Conservation (phyloP, 1,140 invertebrate species). For the Heliothis subflexa region DNA sequence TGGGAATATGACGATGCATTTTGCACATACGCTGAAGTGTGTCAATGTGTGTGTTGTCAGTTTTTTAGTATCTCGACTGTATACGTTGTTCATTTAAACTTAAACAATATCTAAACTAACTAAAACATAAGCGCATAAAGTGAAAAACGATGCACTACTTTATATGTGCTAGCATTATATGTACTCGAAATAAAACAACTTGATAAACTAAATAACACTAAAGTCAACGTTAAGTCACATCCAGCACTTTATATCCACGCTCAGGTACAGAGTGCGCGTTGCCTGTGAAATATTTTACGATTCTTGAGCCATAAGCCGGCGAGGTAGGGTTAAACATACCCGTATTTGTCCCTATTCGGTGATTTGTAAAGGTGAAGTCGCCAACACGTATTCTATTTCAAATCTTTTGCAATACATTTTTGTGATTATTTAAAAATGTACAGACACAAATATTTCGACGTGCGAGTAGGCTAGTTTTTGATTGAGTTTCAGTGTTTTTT, state of each 20-base stretch:
- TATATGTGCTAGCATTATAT: not conserved
- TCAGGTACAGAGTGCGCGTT: slow-evolving; percentile 57
- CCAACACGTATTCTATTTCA: slow-evolving; percentile 55
- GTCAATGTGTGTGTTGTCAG: too few species aligned
- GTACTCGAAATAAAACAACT: not conserved
- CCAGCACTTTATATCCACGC: slow-evolving; percentile 29
- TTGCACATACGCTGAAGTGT: too few species aligned
- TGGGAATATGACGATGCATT: too few species aligned
- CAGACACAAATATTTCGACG: slow-evolving; percentile 10
- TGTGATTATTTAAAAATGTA: slow-evolving; percentile 23
- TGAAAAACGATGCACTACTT: too few species aligned
- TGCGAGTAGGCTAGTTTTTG: not conserved
- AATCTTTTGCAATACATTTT: slow-evolving; percentile 38
- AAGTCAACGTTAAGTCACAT: slow-evolving; percentile 16
- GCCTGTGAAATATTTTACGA: slow-evolving; percentile 77
- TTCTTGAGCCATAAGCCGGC: slow-evolving; percentile 70
- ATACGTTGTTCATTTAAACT: too few species aligned
- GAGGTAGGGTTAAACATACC: slow-evolving; percentile 61
- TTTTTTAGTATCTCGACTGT: too few species aligned
- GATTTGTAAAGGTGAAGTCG: slow-evolving; percentile 64
- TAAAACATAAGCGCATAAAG: too few species aligned
- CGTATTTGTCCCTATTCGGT: slow-evolving; percentile 68
- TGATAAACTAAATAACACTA: slow-evolving; percentile 19
- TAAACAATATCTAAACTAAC: too few species aligned
- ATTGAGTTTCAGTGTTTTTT: not conserved